Percentiles rank a stretch among this genome's conserved stretches.
phyloP scores from a whole-genome alignment of 2,888 invertebrate genomes.

The Caenorhabditis becei region DNA sequence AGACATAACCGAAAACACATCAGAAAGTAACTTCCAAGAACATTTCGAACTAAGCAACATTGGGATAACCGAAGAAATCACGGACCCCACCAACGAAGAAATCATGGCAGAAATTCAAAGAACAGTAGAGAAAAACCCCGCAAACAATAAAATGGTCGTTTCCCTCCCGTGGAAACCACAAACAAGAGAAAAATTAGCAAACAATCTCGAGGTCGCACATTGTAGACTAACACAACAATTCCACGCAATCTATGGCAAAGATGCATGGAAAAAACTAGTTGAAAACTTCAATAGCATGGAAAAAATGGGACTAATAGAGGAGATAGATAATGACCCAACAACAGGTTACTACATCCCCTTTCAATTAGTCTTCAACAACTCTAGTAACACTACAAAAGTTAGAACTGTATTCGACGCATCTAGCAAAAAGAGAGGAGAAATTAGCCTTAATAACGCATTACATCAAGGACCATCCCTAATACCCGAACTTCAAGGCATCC shows the following conservation, averaged over 20 bases:
- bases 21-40: background rate
- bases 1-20: background rate
- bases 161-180: constrained; percentile 2
- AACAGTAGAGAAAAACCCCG: background rate
- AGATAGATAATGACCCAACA: background rate
- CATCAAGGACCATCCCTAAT: constrained; percentile 20
- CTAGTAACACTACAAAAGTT: constrained; percentile 7
- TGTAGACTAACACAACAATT: constrained; percentile 9
- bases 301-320: constrained; percentile 4
- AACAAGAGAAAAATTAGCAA: background rate
- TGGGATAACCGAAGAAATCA: background rate
- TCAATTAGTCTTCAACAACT: background rate
- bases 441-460: constrained; percentile 9
- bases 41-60: constrained; percentile 8
- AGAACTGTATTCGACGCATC: constrained; percentile 14
- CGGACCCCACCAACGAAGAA: constrained; percentile 8
- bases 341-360: constrained; percentile 11
- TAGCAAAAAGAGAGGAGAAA: constrained; percentile 14
- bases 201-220: background rate
- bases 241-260: background rate
- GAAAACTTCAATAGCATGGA: constrained; percentile 10
- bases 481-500: constrained; percentile 18
- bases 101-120: background rate
- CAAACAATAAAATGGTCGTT: background rate
- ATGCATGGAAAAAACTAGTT: background rate